phyloP scores from a whole-genome alignment of 2,888 invertebrate genomes.

The Chrysotoxum bicinctum region DNA sequence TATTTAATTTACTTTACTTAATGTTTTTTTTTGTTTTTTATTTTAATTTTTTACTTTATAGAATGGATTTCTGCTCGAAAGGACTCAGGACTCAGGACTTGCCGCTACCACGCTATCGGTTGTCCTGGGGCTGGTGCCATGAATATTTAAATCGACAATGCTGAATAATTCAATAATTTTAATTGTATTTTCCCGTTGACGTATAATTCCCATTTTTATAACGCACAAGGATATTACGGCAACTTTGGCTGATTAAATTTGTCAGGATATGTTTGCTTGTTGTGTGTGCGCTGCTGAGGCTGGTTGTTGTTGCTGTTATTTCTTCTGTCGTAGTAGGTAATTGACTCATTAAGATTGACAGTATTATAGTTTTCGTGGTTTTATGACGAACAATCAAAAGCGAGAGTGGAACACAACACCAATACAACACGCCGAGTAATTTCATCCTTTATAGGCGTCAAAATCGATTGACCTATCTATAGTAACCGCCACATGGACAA shows the following conservation, averaged over 20 bases:
- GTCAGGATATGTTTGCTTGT: slow-evolving; percentile 16
- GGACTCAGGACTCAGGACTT: neutral
- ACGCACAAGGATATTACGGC: slow-evolving; percentile 38
- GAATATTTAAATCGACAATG: slow-evolving; percentile 64
- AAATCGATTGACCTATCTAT: slow-evolving; percentile 33
- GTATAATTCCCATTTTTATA: slow-evolving; percentile 43
- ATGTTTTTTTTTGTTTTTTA: slow-evolving; percentile 3
- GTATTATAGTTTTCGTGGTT: slow-evolving; percentile 20
- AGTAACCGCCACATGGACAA: slow-evolving; percentile 41
- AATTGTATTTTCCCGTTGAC: slow-evolving; percentile 61
- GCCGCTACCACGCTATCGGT: neutral
- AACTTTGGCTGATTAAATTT: slow-evolving; percentile 59
- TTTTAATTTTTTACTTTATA: slow-evolving; percentile 20
- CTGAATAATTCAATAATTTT: slow-evolving; percentile 68
- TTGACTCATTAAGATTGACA: slow-evolving; percentile 63
- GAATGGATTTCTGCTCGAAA: neutral
- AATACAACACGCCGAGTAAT: slow-evolving; percentile 9
- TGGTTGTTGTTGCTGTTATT: neutral
- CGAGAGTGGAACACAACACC: neutral
- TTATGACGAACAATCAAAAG: neutral
- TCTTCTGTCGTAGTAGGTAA: slow-evolving; percentile 28
- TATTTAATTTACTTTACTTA: slow-evolving; percentile 38
- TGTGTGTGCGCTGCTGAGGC: too few species aligned
- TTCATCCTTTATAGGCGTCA: slow-evolving; percentile 44
- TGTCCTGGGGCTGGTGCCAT: slow-evolving; percentile 26